phyloP scores from a whole-genome alignment of 53 echinoderm and acorn worm species.

The Actinopyga echinites region DNA sequence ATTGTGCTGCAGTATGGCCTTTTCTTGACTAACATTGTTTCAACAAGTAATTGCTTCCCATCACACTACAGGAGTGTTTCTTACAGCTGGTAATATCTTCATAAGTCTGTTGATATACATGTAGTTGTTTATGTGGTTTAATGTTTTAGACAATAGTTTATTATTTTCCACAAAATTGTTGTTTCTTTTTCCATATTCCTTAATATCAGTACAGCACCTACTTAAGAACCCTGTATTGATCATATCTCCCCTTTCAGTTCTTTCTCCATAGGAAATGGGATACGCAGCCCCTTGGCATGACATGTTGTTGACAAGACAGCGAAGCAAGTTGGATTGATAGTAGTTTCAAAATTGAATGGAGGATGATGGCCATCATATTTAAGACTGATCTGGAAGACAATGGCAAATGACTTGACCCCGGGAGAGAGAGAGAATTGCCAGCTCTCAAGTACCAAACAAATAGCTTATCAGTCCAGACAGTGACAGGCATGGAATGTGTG shows the following conservation, averaged over 20 bases:
- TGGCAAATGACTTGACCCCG: not conserved
- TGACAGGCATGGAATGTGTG: constrained; percentile 35
- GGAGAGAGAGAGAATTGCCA: constrained; percentile 12
- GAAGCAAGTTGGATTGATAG: constrained; percentile 4
- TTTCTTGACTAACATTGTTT: no score
- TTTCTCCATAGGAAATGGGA: constrained; percentile 29
- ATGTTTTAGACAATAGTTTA: no score
- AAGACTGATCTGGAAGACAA: constrained; percentile 14
- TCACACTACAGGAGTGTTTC: no score
- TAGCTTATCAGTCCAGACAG: constrained; percentile 9
- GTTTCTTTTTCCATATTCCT: no score
- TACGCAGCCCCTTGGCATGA: constrained; percentile 40
- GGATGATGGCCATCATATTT: constrained; percentile 28
- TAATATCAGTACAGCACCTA: no score
- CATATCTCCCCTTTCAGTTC: constrained; percentile 25
- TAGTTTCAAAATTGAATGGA: constrained; percentile 1
- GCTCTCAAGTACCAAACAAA: not conserved
- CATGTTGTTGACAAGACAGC: constrained; percentile 28
- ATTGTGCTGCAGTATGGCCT: no score
- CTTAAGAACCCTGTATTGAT: not conserved
- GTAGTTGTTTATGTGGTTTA: no score
- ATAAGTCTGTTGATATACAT: no score
- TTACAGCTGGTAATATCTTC: no score
- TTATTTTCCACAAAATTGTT: no score
- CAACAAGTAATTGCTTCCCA: no score